Evolutionary conservation across 2,888 invertebrate genomes (phyloP).

Genomic region (Scrobipalpa costella): DNA sequence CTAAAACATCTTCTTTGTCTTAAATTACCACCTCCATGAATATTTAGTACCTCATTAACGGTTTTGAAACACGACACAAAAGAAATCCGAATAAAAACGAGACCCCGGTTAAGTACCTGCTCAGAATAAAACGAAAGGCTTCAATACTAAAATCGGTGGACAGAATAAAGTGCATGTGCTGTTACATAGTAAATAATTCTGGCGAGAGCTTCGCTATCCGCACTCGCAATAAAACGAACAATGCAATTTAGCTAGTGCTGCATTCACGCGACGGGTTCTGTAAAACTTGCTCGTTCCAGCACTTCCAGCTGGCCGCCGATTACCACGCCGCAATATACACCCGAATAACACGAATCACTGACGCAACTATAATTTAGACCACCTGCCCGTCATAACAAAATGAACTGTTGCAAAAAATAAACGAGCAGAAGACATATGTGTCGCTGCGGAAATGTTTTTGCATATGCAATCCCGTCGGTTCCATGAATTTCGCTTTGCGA

Average conservation of each 20-base stretch:
- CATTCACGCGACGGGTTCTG: constrained; percentile 66
- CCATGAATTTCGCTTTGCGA: constrained; percentile 19
- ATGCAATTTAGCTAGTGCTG: constrained; percentile 76
- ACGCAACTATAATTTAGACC: constrained; percentile 41
- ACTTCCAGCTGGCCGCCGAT: constrained; percentile 43
- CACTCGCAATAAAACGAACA: constrained; percentile 77
- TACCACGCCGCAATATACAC: constrained; percentile 49
- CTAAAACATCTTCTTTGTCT: constrained; percentile 4
- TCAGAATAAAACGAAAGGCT: constrained; percentile 57
- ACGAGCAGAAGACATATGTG: constrained; percentile 34
- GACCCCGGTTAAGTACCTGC: constrained; percentile 23
- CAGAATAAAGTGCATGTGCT: constrained; percentile 73
- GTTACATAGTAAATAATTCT: constrained; percentile 78
- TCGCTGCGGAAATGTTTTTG: constrained; percentile 28
- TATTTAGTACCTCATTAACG: constrained; percentile 1
- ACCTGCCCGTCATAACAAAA: constrained; percentile 40
- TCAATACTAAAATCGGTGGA: constrained; percentile 65
- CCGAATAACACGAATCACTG: constrained; percentile 47
- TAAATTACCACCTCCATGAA: constrained; percentile 8
- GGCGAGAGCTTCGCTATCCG: constrained; percentile 68
- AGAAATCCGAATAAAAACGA: constrained; percentile 4
- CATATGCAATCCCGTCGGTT: constrained; percentile 15
- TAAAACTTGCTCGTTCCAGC: constrained; percentile 57
- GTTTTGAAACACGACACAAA: background rate
- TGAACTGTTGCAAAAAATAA: constrained; percentile 37